Percentiles rank a stretch among this genome's conserved stretches.
Evolutionary conservation across 2,113 vertebrate species (phyloP).

Genomic region (Elgaria multicarinata): DNA sequence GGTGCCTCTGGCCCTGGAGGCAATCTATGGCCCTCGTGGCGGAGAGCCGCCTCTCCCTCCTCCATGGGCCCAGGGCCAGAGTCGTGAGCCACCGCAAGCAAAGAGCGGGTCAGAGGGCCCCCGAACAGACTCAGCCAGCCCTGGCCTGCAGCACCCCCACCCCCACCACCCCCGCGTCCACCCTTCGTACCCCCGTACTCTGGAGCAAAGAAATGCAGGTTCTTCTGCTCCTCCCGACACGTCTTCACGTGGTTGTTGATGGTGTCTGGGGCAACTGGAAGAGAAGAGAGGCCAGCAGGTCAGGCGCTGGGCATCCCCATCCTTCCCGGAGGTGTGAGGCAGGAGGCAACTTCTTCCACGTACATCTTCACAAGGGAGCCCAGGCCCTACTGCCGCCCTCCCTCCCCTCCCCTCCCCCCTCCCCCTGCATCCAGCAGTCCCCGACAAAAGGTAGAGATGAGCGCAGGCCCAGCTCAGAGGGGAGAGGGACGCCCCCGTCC

Average conservation of each 20-base stretch:
- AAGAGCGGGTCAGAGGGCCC: not conserved
- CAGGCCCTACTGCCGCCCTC: no score
- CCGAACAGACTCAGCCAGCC: not conserved
- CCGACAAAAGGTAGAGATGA: not conserved
- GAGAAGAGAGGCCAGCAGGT: constrained; percentile 60
- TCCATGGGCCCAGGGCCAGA: no score
- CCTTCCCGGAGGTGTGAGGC: not conserved
- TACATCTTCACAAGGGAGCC: not conserved
- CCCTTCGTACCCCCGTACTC: constrained; percentile 93
- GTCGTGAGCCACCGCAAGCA: not conserved
- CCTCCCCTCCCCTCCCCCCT: not conserved
- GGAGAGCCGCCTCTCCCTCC: no score
- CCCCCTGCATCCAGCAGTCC: not conserved
- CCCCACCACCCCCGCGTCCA: no score
- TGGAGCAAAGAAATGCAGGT: constrained; percentile 98
- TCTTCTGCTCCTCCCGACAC: constrained; percentile 98
- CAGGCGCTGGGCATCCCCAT: constrained; percentile 19
- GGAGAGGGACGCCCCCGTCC: no score
- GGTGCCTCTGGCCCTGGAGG: no score
- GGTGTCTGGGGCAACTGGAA: constrained; percentile 94
- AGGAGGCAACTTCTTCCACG: not conserved
- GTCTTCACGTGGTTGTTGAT: constrained; percentile 99
- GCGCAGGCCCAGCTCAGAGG: not conserved
- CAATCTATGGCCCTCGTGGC: no score
- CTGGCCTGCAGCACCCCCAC: not conserved